Percentiles rank a stretch among this genome's conserved stretches.
These are phyloP conservation scores for Eulemur mongoz DNA, from an alignment of 2,797 vertebrate genomes.

Conservation along the genomic window DNA sequence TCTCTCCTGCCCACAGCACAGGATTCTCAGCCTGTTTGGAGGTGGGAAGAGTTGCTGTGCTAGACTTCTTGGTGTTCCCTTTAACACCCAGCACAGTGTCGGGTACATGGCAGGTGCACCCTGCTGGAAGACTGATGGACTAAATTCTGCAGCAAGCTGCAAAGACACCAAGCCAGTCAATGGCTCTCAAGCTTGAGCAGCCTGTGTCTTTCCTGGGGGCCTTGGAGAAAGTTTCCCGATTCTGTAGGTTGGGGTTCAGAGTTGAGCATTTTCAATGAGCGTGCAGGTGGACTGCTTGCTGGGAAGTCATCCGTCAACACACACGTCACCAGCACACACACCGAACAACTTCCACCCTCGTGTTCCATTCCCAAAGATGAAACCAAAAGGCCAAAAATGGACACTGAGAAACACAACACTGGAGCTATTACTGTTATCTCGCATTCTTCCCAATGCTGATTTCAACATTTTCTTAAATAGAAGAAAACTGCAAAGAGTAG, in stretches of 20 bases:
- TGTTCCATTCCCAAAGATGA: neutral
- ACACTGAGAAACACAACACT: neutral
- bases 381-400: neutral
- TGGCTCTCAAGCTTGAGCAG: neutral
- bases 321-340: neutral
- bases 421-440: neutral
- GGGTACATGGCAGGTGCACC: neutral
- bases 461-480: constrained; percentile 29
- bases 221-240: neutral
- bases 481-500: neutral
- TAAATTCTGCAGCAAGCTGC: neutral
- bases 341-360: neutral
- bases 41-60: neutral
- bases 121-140: neutral
- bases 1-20: neutral
- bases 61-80: neutral
- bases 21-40: neutral
- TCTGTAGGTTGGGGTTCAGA: neutral
- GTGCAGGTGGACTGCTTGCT: neutral
- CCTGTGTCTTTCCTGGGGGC: neutral
- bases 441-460: neutral
- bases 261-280: neutral
- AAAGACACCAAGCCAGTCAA: neutral
- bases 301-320: neutral
- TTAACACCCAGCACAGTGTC: neutral